Conservation (phyloP, 92 coral and sea anemone species). For the Epizoanthus ramosus region DNA sequence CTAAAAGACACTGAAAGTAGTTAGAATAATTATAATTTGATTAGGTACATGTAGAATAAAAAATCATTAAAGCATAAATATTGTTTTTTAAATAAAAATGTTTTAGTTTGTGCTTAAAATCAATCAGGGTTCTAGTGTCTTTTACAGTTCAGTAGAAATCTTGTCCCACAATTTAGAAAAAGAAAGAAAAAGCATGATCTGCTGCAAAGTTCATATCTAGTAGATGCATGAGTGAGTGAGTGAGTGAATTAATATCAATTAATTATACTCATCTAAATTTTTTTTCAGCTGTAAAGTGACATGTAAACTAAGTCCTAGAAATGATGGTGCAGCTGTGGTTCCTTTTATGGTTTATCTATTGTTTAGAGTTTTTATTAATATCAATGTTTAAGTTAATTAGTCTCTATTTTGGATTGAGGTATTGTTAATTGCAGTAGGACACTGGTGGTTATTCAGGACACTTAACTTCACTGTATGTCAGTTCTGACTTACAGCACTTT, state of each 20-base stretch:
- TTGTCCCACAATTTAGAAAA: not conserved
- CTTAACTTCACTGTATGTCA: not conserved
- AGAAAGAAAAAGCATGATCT: not conserved
- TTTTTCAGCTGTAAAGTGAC: no score
- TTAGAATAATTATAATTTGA: not conserved
- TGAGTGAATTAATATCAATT: no score
- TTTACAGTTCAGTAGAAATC: not conserved
- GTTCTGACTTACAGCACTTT: constrained; percentile 1
- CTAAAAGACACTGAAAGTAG: not conserved
- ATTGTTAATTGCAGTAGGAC: no score
- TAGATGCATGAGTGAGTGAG: no score
- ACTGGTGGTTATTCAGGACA: not conserved
- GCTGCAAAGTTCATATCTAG: constrained; percentile 1
- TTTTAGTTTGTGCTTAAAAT: not conserved
- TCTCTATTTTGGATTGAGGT: not conserved
- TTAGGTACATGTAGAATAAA: not conserved
- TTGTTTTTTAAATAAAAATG: constrained; percentile 1
- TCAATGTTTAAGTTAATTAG: not conserved
- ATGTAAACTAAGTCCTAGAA: constrained; percentile 3
- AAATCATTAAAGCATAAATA: not conserved
- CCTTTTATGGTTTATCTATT: not conserved
- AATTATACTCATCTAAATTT: not conserved
- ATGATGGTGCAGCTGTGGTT: constrained; percentile 5
- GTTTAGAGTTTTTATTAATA: not conserved
- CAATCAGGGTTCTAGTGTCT: no score